Evolutionary conservation across 92 coral and sea anemone species (phyloP).

Genomic region (Isaurus tuberculatus): DNA sequence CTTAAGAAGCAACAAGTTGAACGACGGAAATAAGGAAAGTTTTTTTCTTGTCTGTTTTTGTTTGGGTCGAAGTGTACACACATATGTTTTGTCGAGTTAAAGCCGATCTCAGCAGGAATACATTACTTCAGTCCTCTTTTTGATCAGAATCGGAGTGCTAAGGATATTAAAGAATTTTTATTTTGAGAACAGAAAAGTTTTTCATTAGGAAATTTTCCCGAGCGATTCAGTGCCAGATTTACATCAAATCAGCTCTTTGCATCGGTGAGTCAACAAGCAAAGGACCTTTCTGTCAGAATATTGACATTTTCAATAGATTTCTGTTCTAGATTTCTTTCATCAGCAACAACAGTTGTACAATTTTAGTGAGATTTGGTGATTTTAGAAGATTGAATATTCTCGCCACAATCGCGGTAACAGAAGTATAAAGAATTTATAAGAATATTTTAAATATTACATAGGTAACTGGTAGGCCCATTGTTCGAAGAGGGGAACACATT

Average conservation of each 20-base stretch:
- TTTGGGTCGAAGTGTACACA: slow-evolving; percentile 33
- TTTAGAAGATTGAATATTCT: slow-evolving; percentile 5
- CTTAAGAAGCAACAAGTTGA: slow-evolving; percentile 13
- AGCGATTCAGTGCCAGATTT: not conserved
- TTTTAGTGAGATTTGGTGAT: slow-evolving; percentile 13
- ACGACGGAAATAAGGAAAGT: not conserved
- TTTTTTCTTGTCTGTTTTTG: not conserved
- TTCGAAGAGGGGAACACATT: slow-evolving; percentile 37
- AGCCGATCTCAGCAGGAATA: slow-evolving; percentile 35
- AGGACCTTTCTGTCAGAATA: slow-evolving; percentile 35
- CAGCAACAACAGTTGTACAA: slow-evolving; percentile 16
- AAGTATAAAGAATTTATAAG: slow-evolving; percentile 79
- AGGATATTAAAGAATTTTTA: not conserved
- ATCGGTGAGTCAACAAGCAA: slow-evolving; percentile 21
- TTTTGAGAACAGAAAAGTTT: not conserved
- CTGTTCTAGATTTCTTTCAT: slow-evolving; percentile 32
- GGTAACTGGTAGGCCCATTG: slow-evolving; percentile 70
- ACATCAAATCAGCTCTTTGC: not conserved
- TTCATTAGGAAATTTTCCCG: slow-evolving; percentile 13
- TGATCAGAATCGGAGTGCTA: not conserved
- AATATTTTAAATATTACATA: slow-evolving; percentile 87
- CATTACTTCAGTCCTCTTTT: slow-evolving; percentile 32
- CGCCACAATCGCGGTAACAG: not conserved
- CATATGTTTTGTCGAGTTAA: slow-evolving; percentile 48
- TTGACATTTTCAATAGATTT: slow-evolving; percentile 47